Evolutionary conservation across 2,113 vertebrate genomes (phyloP).

Genomic region (Antechinus flavipes): DNA sequence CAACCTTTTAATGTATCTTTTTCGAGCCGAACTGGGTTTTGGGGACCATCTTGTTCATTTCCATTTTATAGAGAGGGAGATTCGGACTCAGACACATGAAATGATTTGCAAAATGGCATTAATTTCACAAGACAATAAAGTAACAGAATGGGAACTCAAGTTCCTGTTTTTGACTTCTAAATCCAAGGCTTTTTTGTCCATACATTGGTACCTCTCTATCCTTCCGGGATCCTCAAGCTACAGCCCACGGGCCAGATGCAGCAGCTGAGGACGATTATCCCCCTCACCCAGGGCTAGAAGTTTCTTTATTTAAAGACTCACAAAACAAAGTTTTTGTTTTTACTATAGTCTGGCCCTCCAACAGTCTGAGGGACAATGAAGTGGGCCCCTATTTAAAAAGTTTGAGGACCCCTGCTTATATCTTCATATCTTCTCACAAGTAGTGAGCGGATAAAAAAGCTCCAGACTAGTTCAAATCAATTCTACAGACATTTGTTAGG

Average conservation of each 20-base stretch:
- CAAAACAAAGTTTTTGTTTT: no score
- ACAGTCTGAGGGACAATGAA: no score
- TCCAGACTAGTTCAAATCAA: not conserved
- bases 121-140: not conserved
- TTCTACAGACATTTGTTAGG: conserved; percentile 2
- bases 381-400: no score
- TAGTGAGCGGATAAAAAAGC: not conserved
- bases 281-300: no score
- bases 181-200: not conserved
- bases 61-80: not conserved
- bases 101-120: not conserved
- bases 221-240: not conserved
- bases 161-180: not conserved
- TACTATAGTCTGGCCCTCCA: no score
- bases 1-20: not conserved
- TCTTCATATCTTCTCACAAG: not conserved
- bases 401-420: not conserved
- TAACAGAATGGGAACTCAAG: not conserved
- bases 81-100: not conserved
- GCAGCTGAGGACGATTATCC: no score
- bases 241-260: no score
- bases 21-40: not conserved
- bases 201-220: not conserved
- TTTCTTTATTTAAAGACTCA: no score
- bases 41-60: not conserved